Base-by-base conservation (phyloP, 2,797 vertebrate species). In the Crenichthys baileyi region DNA sequence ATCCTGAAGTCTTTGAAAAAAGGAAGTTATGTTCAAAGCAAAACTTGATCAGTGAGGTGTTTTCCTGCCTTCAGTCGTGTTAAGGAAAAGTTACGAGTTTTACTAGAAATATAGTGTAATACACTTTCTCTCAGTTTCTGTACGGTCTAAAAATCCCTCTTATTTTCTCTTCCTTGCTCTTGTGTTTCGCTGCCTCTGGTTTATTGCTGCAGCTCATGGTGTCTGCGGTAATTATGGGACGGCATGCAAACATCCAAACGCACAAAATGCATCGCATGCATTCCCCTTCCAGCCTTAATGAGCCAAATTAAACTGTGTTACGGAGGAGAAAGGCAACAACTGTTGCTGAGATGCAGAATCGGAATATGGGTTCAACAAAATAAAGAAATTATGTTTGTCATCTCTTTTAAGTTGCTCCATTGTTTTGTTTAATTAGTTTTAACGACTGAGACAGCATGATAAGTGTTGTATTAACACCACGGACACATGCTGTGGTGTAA, bases 261-360 rank as follows among this genome's bases (percentile, higher is more conserved):
- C 63, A 71, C 39, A 80, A 63, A 70, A 76, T 76, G 70, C 77
- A 79, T 77, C 73, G 39, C 78, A 82, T 55, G 75, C 84, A 79
- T 89, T 89, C 83, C 83, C 50, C 81, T 48, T 83, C 79, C 44
- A 78, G 68, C 76, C 48, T 72, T 90, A 85, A 89, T 4, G 50
- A 87, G 82, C 73, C 63, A 76, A 88, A 87, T 89, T 78, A 86
- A 89, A 85, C 63, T 5, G 63, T 63, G 58, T 61, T 86, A 67
- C 16, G 55, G 81, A 83, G 87, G 87, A 91, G 90, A 83, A 44
- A 78, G 83, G 78, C 73, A 67, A 39, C 24, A 41, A 80, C 65
- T 67, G 79, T 81, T 70, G 72, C 58, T 53, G 50, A 79, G 74
- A 83, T 39, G 44, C 56, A 46, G n/a, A 73, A 39, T 73, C 36